Evolutionary conservation across 2,888 invertebrate genomes (phyloP), one percentile per base, ranked within the genome.

Genomic region (Tribolium freemani): DNA sequence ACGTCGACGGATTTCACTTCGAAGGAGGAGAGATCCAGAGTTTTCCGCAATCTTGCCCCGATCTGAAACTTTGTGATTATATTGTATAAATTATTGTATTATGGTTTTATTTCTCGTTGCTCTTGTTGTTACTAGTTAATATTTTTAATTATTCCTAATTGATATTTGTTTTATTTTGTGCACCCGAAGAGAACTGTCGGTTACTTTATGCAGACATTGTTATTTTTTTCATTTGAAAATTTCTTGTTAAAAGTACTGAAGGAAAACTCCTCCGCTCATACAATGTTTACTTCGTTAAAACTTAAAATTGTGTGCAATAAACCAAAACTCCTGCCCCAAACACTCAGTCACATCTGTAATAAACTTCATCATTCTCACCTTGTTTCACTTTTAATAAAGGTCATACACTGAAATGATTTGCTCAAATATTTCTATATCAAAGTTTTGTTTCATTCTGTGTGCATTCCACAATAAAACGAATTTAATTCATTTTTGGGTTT

Each of bases 401-500:
- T 78, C 79, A 81, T 81, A 82, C 81, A 81, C 81, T 81, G 80
- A 82, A 81, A 83, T 84, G 77, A 83, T 84, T 83, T 84, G 83
- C 84, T 84, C 84, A 83, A 80, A 79, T 83, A 83, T 84, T 81
- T 83, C 78, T 79, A 79, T 79, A 78, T 77, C 79, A 77, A 81
- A 81, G 78, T 83, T 83, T 78, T 81, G 80, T 82, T 84, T 82
- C 80, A 82, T 83, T 83, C 82, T 82, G 83, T 83, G 83, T 84
- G 82, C 82, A 84, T 82, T 83, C 81, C 81, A 83, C 82, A 83
- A 84, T 83, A 83, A 84, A 84, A 83, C 79, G 79, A 80, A 77
- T 81, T 82, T 81, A 81, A 82, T 82, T 81, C 79, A 77, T 76
- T 76, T 76, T 76, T 73, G 77, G 78, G 79, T 80, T 80, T 80